Percentiles rank a stretch among this genome's conserved stretches.
Evolutionary conservation across 2,888 invertebrate genomes (phyloP).

Genomic region (Artemia sinica): DNA sequence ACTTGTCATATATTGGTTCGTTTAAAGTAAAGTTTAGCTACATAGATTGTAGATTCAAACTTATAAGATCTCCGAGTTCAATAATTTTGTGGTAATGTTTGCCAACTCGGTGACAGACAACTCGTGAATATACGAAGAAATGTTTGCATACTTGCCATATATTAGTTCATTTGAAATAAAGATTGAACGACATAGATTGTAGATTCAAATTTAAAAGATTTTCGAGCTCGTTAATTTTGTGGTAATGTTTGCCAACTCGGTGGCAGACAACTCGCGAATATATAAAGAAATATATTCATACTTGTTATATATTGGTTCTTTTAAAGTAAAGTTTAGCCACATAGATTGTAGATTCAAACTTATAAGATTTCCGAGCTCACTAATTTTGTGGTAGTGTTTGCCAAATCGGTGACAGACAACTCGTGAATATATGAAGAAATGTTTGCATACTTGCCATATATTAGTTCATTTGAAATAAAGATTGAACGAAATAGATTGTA

Average conservation of each 20-base stretch:
- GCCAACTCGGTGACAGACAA: conserved; percentile 70
- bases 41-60: not conserved
- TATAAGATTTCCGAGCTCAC: not conserved
- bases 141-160: conserved; percentile 21
- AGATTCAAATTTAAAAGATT: not conserved
- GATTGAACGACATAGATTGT: not conserved
- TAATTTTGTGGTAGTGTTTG: conserved; percentile 31
- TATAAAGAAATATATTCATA: conserved; percentile 48
- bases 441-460: not conserved
- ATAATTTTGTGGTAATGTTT: conserved; percentile 28
- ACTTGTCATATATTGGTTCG: conserved; percentile 28
- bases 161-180: conserved; percentile 26
- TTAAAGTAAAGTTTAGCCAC: not conserved
- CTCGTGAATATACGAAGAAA: conserved; percentile 55
- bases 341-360: not conserved
- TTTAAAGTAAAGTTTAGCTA: not conserved
- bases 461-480: not conserved
- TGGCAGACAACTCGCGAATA: conserved; percentile 71
- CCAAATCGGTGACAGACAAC: conserved; percentile 61
- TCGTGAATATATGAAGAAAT: conserved; percentile 55
- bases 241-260: conserved; percentile 39
- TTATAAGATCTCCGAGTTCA: not conserved
- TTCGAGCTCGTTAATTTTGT: conserved; percentile 23
- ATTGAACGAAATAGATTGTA: not conserved
- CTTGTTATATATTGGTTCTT: conserved; percentile 27